These are phyloP conservation scores for Stegodyphus mimosarum DNA, from an alignment of 1,140 invertebrate genomes.

Conservation along the genomic window DNA sequence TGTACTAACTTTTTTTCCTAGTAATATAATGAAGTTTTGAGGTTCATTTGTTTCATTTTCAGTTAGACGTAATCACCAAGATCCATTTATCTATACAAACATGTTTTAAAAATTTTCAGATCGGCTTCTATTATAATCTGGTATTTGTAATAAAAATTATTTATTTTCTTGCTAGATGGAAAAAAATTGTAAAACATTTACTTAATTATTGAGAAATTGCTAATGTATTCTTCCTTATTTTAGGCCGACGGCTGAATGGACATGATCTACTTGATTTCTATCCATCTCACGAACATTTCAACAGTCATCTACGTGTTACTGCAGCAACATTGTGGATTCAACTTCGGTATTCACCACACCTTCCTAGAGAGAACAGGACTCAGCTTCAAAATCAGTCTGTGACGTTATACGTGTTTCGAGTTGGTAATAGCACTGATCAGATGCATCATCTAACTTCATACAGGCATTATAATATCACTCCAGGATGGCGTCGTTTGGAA, in stretches of 20 bases:
- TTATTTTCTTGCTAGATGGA: too few species aligned
- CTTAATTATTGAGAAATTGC: not conserved
- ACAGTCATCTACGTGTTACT: constrained; percentile 72
- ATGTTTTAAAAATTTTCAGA: too few species aligned
- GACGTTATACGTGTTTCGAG: constrained; percentile 77
- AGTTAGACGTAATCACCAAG: too few species aligned
- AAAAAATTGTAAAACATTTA: too few species aligned
- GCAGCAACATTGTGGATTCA: constrained; percentile 81
- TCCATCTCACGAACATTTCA: constrained; percentile 72
- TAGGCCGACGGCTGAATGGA: constrained; percentile 83
- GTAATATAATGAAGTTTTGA: too few species aligned
- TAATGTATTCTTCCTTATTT: not conserved
- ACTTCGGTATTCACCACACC: constrained; percentile 72
- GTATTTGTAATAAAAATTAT: too few species aligned
- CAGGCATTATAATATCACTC: constrained; percentile 75
- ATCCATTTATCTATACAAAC: too few species aligned
- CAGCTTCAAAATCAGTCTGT: constrained; percentile 69
- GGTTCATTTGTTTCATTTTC: too few species aligned
- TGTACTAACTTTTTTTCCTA: too few species aligned
- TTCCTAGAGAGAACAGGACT: constrained; percentile 62
- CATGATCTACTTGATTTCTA: constrained; percentile 86
- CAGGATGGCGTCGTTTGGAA: constrained; percentile 89
- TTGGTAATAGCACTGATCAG: constrained; percentile 65
- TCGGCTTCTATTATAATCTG: too few species aligned
- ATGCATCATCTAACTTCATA: constrained; percentile 72